Evolutionary conservation across 2,797 vertebrate species (phyloP).

Genomic region (Philypnodon macrostomus): DNA sequence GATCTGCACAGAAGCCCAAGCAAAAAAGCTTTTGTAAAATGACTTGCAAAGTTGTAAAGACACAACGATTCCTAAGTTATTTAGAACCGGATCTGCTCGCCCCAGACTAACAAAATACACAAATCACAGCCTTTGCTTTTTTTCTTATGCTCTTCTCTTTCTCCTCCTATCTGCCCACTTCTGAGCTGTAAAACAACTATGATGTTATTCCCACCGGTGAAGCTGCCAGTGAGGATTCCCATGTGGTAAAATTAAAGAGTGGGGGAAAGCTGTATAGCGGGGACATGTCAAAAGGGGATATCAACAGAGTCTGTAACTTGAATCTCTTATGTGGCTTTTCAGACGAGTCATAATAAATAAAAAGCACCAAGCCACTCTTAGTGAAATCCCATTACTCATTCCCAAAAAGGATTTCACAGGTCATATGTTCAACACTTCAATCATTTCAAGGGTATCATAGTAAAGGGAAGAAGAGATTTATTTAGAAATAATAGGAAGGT

Average conservation of each 20-base stretch:
- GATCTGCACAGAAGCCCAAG: slow-evolving; percentile 1
- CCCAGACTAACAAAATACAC: slow-evolving; percentile 12
- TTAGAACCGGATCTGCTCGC: slow-evolving; percentile 14
- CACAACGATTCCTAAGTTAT: slow-evolving; percentile 24
- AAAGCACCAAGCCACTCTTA: slow-evolving; percentile 3
- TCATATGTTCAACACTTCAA: slow-evolving; percentile 9
- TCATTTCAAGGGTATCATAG: slow-evolving; percentile 13
- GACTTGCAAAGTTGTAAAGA: slow-evolving; percentile 20
- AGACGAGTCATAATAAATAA: slow-evolving; percentile 26
- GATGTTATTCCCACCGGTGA: slow-evolving; percentile 60
- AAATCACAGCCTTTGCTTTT: slow-evolving; percentile 21
- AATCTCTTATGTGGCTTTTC: slow-evolving; percentile 25
- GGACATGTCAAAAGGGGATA: slow-evolving; percentile 17
- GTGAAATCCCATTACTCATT: slow-evolving; percentile 31
- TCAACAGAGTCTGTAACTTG: slow-evolving; percentile 22
- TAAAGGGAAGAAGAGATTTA: not conserved
- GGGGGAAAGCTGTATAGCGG: slow-evolving; percentile 34
- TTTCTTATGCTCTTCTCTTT: slow-evolving; percentile 19
- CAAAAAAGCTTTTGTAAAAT: slow-evolving; percentile 22
- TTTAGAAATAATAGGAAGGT: no score
- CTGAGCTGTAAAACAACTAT: slow-evolving; percentile 51
- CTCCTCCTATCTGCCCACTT: slow-evolving; percentile 27
- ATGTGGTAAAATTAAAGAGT: slow-evolving; percentile 41
- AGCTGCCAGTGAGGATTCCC: slow-evolving; percentile 36
- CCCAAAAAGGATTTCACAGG: slow-evolving; percentile 21